phyloP scores from a whole-genome alignment of 2,888 invertebrate species.

The Cenopis cana region DNA sequence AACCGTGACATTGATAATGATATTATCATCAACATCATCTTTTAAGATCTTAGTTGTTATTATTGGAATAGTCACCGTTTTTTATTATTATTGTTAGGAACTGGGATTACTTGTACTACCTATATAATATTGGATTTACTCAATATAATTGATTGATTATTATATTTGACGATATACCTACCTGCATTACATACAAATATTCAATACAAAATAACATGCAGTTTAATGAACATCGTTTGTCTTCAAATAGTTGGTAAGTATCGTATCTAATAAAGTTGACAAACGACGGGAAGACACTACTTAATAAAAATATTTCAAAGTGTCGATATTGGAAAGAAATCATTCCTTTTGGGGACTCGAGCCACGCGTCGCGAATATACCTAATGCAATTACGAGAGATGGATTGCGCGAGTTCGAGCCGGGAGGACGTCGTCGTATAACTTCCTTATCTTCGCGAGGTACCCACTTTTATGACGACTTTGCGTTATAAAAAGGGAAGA shows the following conservation, averaged over 20 bases:
- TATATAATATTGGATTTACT: too few relatives aligned
- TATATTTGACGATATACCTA: too few relatives aligned
- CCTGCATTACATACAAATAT: too few relatives aligned
- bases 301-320: conserved; percentile 51
- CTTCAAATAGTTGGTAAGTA: too few relatives aligned
- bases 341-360: conserved; percentile 59
- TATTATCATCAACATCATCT: background rate
- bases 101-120: too few relatives aligned
- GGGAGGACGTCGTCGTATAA: conserved; percentile 63
- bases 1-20: too few relatives aligned
- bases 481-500: conserved; percentile 61
- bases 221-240: too few relatives aligned
- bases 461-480: conserved; percentile 64
- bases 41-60: background rate
- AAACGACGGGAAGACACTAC: conserved; percentile 45
- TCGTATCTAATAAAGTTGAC: conserved; percentile 27
- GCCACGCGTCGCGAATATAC: conserved; percentile 66
- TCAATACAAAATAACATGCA: too few relatives aligned
- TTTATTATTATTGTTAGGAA: too few relatives aligned
- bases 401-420: conserved; percentile 68
- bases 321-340: conserved; percentile 61
- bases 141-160: too few relatives aligned
- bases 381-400: conserved; percentile 73
- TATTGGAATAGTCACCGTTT: background rate
- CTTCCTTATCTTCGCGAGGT: conserved; percentile 63